Evolutionary conservation across 2,888 invertebrate species (phyloP), one percentile per base, ranked within the genome.

Genomic region (Cistogaster globosa): DNA sequence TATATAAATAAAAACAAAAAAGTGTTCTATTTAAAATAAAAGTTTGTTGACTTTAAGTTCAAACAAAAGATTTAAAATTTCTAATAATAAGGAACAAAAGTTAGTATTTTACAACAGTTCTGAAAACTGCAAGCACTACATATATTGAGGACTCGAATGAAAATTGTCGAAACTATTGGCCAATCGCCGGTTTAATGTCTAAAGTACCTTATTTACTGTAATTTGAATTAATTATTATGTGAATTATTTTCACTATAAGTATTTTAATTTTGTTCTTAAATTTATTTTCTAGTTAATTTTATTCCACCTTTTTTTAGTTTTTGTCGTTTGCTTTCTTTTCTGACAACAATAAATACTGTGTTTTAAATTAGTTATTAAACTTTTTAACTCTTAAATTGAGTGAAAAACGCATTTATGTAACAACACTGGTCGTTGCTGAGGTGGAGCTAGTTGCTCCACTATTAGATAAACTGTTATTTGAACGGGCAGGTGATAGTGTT

Each of bases 401-500:
- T 32, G 32, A 32, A 7, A 42, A 42, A 42, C 12, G 2, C 20
- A 74, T 69, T 81, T 82, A 85, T 71, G 78, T 82, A 22, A 58
- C 68, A 58, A 68, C 72, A 55, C 65, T 68, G 45, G 57, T 55
- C 20, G 65, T 38, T 80, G 80, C 32, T 65, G 82, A 76, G 48
- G 71, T 58, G 42, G 82, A 82, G 58, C 82, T 71, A n/a, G 82
- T 63, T 67, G 84, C 75, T 63, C 65, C 60, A 60, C 86, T 87
- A 55, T 83, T 87, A 20, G 87, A 68, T 69, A 91, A 89, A 88
- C 90, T 91, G 26, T 88, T 90, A 84, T 89, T 91, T 57, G 91
- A 91, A 76, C 88, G 90, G 82, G 90, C 90, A 1, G 91, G 91
- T 18, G 91, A 91, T 51, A 91, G 88, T 77, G 88, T 71, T 75